Evolutionary conservation across 2,113 vertebrate species (phyloP).

Genomic region (Struthidea cinerea): DNA sequence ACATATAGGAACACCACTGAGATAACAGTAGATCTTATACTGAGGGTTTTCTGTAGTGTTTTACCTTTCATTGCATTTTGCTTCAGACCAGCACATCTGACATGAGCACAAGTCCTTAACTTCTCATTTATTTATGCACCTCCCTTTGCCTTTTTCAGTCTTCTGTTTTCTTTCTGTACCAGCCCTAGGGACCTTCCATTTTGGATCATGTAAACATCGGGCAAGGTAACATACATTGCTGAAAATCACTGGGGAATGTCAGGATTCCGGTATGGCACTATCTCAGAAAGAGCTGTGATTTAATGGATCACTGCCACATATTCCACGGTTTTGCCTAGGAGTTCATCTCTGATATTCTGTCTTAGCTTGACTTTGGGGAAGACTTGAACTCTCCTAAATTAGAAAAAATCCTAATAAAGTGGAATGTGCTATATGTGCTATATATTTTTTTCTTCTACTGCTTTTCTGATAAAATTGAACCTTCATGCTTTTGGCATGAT

Average conservation of each 20-base stretch:
- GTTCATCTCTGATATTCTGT: neutral
- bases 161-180: neutral
- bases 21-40: neutral
- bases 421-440: neutral
- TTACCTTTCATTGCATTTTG: neutral
- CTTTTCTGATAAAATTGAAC: neutral
- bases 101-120: neutral
- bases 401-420: neutral
- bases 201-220: rapidly evolving
- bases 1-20: neutral
- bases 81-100: neutral
- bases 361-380: neutral
- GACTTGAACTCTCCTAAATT: neutral
- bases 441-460: neutral
- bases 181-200: neutral
- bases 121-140: neutral
- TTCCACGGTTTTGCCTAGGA: neutral
- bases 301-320: neutral
- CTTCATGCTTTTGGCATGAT: neutral
- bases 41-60: neutral
- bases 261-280: neutral
- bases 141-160: neutral
- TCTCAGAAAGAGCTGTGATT: neutral
- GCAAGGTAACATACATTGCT: neutral
- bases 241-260: neutral